Percentiles rank a stretch among this genome's conserved stretches.
These are phyloP conservation scores for Carcharodon carcharias DNA, from an alignment of 2,797 vertebrate species.

Conservation along the genomic window DNA sequence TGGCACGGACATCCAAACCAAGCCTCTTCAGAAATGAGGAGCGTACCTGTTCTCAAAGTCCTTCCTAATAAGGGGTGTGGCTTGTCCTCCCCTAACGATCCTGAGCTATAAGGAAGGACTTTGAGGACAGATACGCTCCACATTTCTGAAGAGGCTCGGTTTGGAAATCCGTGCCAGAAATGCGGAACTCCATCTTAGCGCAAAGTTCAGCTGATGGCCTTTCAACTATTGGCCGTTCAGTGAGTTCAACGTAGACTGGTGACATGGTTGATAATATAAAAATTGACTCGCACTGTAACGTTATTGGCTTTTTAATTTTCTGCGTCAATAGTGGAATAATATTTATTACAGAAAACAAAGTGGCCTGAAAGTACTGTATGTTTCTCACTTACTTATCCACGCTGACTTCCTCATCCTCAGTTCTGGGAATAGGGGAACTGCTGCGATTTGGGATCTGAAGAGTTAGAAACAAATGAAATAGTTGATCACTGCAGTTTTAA, in stretches of 20 bases:
- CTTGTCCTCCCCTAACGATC: too few species aligned
- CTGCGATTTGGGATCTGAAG: not conserved
- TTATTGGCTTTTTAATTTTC: not conserved
- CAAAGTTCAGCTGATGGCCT: not conserved
- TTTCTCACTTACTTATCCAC: constrained; percentile 17
- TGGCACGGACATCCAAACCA: too few species aligned
- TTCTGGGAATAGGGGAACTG: not conserved
- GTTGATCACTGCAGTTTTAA: not conserved
- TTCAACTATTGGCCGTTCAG: not conserved
- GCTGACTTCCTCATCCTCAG: constrained; percentile 27
- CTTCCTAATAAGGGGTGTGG: too few species aligned
- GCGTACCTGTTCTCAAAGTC: too few species aligned
- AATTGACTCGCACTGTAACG: not conserved
- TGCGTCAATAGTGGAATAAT: not conserved
- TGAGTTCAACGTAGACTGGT: not conserved
- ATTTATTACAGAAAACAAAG: not conserved
- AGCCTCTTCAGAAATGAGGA: too few species aligned
- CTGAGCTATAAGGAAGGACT: too few species aligned
- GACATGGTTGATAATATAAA: not conserved
- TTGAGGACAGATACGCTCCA: too few species aligned
- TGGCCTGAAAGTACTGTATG: not conserved
- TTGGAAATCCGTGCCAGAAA: too few species aligned
- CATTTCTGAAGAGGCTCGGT: too few species aligned
- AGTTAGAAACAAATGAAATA: not conserved
- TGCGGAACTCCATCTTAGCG: too few species aligned